A percentile compares a stretch with the other conserved stretches of the same genome.
Conservation (phyloP, 2,888 invertebrate species). For the Sclerodermus sp. region DNA sequence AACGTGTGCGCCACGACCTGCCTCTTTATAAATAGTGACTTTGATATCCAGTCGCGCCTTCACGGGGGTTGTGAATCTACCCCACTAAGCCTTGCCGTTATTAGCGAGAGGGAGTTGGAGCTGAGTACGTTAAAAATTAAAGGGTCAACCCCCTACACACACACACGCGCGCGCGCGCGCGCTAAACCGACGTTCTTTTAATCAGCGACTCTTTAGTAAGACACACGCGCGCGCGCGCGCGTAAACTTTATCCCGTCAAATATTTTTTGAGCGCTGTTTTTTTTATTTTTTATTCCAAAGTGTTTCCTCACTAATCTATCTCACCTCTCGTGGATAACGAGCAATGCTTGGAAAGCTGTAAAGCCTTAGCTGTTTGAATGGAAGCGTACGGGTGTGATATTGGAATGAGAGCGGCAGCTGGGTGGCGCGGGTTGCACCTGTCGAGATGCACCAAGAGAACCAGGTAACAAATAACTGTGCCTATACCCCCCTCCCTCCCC, state of each 20-base stretch:
- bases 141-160: conserved; percentile 31
- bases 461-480: conserved; percentile 31
- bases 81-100: conserved; percentile 32
- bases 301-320: too few species aligned
- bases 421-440: conserved; percentile 51
- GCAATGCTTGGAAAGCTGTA: not conserved
- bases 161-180: too few species aligned
- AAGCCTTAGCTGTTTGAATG: too few species aligned
- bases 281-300: too few species aligned
- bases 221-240: too few species aligned
- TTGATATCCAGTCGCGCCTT: conserved; percentile 51
- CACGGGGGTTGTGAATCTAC: conserved; percentile 36
- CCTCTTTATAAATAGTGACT: conserved; percentile 53
- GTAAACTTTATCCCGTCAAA: too few species aligned
- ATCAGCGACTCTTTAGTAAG: too few species aligned
- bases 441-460: conserved; percentile 28
- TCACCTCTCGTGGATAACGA: not conserved
- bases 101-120: conserved; percentile 18
- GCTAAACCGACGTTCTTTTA: not conserved
- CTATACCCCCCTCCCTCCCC: conserved; percentile 9
- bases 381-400: conserved; percentile 36
- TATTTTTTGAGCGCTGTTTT: too few species aligned
- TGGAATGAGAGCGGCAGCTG: conserved; percentile 49
- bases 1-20: conserved; percentile 15
- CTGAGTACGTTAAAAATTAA: conserved; percentile 46